A percentile compares a stretch with the other conserved stretches of the same genome.
phyloP scores from a whole-genome alignment of 2,797 vertebrate genomes.

The Cryptoblepharus egeriae region DNA sequence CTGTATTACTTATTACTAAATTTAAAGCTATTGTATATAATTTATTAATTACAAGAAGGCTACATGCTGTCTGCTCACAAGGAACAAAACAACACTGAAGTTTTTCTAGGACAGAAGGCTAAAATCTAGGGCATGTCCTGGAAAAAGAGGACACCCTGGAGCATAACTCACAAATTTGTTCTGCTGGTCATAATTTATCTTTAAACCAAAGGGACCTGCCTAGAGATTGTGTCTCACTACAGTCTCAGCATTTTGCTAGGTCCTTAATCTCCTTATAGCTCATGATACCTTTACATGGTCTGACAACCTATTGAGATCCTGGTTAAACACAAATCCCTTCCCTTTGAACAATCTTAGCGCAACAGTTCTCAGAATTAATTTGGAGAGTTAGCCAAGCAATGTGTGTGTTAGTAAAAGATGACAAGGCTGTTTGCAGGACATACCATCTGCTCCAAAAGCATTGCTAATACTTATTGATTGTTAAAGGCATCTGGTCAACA shows the following conservation, averaged over 20 bases:
- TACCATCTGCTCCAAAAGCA: conserved; percentile 24
- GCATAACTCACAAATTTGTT: neutral
- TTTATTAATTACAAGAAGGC: no score
- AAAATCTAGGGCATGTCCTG: no score
- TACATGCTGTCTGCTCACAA: no score
- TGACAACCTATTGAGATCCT: conserved; percentile 12
- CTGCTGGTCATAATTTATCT: conserved; percentile 2
- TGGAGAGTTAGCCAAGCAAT: conserved; percentile 2
- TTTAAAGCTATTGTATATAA: no score
- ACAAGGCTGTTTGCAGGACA: conserved; percentile 17
- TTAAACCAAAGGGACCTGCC: conserved; percentile 1
- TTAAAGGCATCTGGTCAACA: conserved; percentile 41
- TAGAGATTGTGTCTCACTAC: conserved; percentile 11
- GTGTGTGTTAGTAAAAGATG: neutral
- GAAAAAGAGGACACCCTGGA: no score
- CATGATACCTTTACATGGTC: conserved; percentile 23
- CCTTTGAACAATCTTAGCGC: neutral
- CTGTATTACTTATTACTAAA: no score
- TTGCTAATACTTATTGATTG: conserved; percentile 37
- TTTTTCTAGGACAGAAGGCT: no score
- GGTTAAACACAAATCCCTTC: neutral
- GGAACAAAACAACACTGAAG: no score
- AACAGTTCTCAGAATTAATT: conserved; percentile 6
- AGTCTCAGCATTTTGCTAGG: conserved; percentile 15
- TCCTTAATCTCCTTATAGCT: conserved; percentile 16